Percentiles rank a stretch among this genome's conserved stretches.
phyloP scores from a whole-genome alignment of 2,888 invertebrate genomes.

The Notodonta ziczac region DNA sequence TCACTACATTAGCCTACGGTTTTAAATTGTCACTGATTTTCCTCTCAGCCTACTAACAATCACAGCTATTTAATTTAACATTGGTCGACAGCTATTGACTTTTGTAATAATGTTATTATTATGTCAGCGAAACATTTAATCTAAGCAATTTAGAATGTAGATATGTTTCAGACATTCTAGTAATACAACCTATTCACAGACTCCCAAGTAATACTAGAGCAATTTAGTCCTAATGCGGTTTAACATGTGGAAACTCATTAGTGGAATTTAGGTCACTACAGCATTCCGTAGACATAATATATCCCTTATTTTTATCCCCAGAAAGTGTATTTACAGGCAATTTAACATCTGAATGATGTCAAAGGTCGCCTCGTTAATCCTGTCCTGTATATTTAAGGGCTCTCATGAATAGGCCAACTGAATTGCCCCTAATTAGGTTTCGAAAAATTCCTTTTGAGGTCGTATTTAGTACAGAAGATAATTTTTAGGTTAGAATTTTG shows the following conservation, averaged over 20 bases:
- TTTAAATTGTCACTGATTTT: no score
- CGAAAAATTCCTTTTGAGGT: background rate
- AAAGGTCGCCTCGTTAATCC: conserved; percentile 15
- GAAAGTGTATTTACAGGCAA: conserved; percentile 24
- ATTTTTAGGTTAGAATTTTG: no score
- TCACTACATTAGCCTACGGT: no score
- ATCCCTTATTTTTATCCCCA: conserved; percentile 22
- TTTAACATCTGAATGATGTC: conserved; percentile 30
- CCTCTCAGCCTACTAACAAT: no score
- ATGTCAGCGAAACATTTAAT: background rate
- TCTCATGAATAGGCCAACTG: conserved; percentile 1
- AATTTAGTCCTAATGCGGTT: conserved; percentile 2
- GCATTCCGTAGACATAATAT: conserved; percentile 28
- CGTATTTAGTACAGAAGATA: background rate
- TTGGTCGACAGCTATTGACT: no score
- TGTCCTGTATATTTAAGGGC: background rate
- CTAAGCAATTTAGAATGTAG: background rate
- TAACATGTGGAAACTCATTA: conserved; percentile 7
- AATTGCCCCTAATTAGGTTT: conserved; percentile 3
- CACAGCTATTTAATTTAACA: no score
- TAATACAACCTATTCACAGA: background rate
- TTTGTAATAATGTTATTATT: no score
- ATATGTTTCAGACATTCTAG: background rate
- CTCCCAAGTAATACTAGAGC: background rate
- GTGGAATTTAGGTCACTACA: background rate